phyloP scores from a whole-genome alignment of 2,888 invertebrate species.

The Drosophila affinis region DNA sequence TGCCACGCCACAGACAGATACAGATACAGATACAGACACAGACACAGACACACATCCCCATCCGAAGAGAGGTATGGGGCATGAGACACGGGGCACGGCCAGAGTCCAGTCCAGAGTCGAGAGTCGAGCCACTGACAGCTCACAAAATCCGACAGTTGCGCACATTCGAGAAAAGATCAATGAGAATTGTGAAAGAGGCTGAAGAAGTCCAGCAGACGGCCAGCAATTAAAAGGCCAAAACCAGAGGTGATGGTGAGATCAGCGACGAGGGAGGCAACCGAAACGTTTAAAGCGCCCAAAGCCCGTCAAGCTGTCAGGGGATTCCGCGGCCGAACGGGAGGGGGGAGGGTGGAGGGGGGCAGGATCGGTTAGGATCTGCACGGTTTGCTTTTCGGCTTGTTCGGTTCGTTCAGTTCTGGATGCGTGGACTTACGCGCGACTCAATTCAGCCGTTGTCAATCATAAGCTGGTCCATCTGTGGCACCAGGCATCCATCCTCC shows the following conservation, averaged over 20 bases:
- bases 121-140: constrained; percentile 55
- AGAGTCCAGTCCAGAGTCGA: not conserved
- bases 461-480: constrained; percentile 58
- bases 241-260: constrained; percentile 30
- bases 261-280: constrained; percentile 46
- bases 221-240: constrained; percentile 71
- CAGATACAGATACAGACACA: constrained; percentile 34
- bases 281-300: constrained; percentile 77
- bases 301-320: constrained; percentile 74
- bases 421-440: constrained; percentile 43
- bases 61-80: constrained; percentile 12
- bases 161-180: constrained; percentile 80
- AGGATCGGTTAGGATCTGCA: constrained; percentile 12
- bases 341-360: constrained; percentile 3
- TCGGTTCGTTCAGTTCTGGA: not conserved
- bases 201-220: constrained; percentile 66
- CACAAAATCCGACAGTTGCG: constrained; percentile 72
- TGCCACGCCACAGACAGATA: constrained; percentile 62
- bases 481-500: not conserved
- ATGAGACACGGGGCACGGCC: constrained; percentile 5
- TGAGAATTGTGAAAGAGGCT: constrained; percentile 79
- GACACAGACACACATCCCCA: constrained; percentile 36
- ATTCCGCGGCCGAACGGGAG: not conserved
- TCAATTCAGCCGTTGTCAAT: constrained; percentile 81
- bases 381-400: not conserved